phyloP scores from a whole-genome alignment of 2,797 vertebrate genomes.

The Pipistrellus pipistrellus region DNA sequence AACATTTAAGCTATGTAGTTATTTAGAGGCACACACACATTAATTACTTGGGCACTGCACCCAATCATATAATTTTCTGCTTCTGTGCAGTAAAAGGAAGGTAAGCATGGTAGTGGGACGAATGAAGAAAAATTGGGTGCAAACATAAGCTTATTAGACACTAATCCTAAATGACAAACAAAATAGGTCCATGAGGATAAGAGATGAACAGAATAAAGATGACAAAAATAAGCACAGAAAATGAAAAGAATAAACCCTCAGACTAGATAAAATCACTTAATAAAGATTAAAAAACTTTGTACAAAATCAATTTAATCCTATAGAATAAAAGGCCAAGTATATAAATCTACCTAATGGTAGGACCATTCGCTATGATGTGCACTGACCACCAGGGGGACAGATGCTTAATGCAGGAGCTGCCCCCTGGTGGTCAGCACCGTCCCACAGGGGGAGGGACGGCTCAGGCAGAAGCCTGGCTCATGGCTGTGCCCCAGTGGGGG shows the following conservation, averaged over 20 bases:
- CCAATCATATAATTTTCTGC: not conserved
- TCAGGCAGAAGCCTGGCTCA: too few relatives aligned
- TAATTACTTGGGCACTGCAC: not conserved
- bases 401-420: too few relatives aligned
- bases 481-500: too few relatives aligned
- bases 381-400: too few relatives aligned
- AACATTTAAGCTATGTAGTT: not conserved
- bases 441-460: too few relatives aligned
- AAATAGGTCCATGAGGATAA: conserved; percentile 64
- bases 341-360: too few relatives aligned
- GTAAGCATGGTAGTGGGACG: not conserved
- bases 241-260: not conserved
- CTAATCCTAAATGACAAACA: not conserved
- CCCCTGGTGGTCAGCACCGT: too few relatives aligned
- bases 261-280: not conserved
- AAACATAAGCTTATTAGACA: not conserved
- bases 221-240: conserved; percentile 66
- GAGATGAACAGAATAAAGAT: conserved; percentile 48
- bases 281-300: not conserved
- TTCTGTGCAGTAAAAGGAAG: not conserved
- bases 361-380: too few relatives aligned
- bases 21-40: not conserved
- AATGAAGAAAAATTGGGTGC: not conserved
- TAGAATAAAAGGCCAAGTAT: too few relatives aligned
- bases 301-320: not conserved